A percentile compares a stretch with the other conserved stretches of the same genome.
These are phyloP conservation scores for Anseranas semipalmata DNA, from an alignment of 2,113 vertebrate genomes.

Conservation along the genomic window DNA sequence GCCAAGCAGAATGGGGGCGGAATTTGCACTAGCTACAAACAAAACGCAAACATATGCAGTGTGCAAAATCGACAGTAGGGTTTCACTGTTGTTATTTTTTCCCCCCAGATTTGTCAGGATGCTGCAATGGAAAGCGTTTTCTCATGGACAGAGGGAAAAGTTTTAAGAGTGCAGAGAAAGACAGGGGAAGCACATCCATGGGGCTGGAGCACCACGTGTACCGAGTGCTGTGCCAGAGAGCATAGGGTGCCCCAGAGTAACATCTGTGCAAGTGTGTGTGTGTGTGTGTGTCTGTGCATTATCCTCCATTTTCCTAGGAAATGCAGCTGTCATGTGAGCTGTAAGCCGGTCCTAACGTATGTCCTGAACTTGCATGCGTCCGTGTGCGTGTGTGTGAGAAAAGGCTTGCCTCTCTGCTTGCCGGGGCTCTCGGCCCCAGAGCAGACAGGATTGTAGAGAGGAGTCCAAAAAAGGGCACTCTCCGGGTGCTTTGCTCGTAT, in stretches of 20 bases:
- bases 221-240: not conserved
- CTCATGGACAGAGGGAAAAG: not conserved
- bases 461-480: not conserved
- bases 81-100: fast-evolving
- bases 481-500: not conserved
- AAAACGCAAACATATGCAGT: fast-evolving
- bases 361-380: not conserved
- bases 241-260: not conserved
- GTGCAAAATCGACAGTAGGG: fast-evolving
- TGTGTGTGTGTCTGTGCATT: not conserved
- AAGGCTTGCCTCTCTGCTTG: not conserved
- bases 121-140: not conserved
- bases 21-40: not conserved
- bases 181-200: not conserved
- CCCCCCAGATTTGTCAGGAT: not conserved
- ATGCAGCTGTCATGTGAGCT: not conserved
- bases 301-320: not conserved
- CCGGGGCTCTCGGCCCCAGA: not conserved
- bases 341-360: not conserved
- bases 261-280: no score
- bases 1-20: not conserved
- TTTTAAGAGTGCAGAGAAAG: not conserved
- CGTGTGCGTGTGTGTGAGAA: not conserved
- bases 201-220: fast-evolving
- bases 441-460: not conserved